Evolutionary conservation across 1,140 invertebrate species (phyloP).

Genomic region (Drosophila dunni): DNA sequence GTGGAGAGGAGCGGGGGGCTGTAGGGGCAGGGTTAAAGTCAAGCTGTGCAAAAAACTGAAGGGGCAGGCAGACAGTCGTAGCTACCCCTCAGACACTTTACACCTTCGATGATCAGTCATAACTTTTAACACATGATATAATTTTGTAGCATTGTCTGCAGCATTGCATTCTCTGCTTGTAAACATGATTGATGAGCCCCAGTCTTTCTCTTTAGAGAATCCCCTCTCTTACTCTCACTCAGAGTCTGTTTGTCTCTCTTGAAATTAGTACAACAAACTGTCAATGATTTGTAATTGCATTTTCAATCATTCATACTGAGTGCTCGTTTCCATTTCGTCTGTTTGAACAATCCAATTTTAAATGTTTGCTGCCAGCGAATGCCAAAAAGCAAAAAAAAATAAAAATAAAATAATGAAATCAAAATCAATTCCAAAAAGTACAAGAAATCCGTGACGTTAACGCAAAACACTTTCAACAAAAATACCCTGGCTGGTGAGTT

Average conservation of each 20-base stretch:
- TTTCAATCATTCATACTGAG: conserved; percentile 61
- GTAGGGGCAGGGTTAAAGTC: conserved; percentile 35
- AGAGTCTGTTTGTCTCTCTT: background rate
- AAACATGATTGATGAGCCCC: conserved; percentile 74
- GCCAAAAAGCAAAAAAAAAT: conserved; percentile 57
- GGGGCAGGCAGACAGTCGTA: conserved; percentile 27
- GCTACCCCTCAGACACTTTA: conserved; percentile 72
- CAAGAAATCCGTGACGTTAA: conserved; percentile 53
- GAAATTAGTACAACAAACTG: conserved; percentile 80
- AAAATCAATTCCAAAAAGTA: conserved; percentile 39
- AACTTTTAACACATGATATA: conserved; percentile 83
- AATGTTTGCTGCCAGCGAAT: conserved; percentile 27
- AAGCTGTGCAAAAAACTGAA: conserved; percentile 71
- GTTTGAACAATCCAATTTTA: conserved; percentile 19
- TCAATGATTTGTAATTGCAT: conserved; percentile 77
- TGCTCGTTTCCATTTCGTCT: conserved; percentile 27
- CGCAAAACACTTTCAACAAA: conserved; percentile 68
- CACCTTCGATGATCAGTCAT: conserved; percentile 81
- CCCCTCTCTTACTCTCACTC: background rate
- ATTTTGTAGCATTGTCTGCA: conserved; percentile 76
- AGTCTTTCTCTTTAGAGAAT: background rate
- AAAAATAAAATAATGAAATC: conserved; percentile 7
- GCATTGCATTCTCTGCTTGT: conserved; percentile 51
- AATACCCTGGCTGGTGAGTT: conserved; percentile 8
- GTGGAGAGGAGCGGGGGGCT: background rate